Conservation (phyloP, 2,888 invertebrate species). For the Lepidochitona cinerea region DNA sequence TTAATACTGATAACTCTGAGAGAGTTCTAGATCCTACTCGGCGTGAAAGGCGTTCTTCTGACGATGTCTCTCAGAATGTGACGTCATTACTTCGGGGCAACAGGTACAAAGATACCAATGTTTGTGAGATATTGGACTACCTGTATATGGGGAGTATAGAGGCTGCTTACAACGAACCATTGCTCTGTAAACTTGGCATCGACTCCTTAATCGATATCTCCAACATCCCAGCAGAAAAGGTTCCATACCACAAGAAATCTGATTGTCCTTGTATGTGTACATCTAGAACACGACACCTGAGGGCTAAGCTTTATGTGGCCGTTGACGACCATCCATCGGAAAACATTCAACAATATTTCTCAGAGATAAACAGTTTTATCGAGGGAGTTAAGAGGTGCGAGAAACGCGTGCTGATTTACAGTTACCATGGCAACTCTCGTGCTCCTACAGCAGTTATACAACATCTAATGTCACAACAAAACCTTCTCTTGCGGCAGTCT, state of each 20-base stretch:
- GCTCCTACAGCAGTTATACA: conserved; percentile 58
- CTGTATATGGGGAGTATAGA: conserved; percentile 71
- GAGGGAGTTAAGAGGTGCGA: conserved; percentile 54
- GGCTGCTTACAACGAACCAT: conserved; percentile 69
- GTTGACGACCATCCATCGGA: conserved; percentile 76
- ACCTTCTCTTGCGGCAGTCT: conserved; percentile 49
- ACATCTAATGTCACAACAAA: conserved; percentile 56
- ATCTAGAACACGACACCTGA: conserved; percentile 48
- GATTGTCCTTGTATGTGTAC: conserved; percentile 59
- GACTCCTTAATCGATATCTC: conserved; percentile 71
- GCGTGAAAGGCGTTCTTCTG: conserved; percentile 30
- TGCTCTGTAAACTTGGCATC: conserved; percentile 71
- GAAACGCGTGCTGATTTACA: conserved; percentile 55
- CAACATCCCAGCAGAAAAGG: conserved; percentile 44
- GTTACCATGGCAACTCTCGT: conserved; percentile 57
- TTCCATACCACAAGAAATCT: conserved; percentile 38
- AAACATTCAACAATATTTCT: conserved; percentile 61
- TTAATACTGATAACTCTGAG: conserved; percentile 17
- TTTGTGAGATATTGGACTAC: conserved; percentile 48
- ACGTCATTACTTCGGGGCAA: neutral
- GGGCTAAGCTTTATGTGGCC: conserved; percentile 76
- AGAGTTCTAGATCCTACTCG: conserved; percentile 17
- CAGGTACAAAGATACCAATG: neutral
- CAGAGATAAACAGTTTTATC: conserved; percentile 62
- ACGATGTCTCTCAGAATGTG: conserved; percentile 36